phyloP scores from a whole-genome alignment of 2,113 vertebrate species.

The Furnarius figulus region DNA sequence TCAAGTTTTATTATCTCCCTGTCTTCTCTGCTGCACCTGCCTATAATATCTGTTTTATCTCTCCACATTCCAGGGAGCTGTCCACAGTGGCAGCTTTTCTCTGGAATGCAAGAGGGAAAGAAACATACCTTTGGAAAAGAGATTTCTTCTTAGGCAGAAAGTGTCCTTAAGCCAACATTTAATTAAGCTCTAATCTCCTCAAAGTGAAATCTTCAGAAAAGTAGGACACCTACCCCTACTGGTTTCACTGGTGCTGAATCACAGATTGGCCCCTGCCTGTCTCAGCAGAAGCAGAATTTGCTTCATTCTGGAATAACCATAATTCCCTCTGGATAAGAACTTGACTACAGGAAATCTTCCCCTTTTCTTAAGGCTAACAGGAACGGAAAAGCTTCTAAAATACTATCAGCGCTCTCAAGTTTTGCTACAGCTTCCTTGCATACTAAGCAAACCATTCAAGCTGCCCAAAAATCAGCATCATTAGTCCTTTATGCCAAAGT shows the following conservation, averaged over 20 bases:
- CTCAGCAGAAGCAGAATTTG: neutral
- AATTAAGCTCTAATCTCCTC: neutral
- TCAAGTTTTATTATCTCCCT: neutral
- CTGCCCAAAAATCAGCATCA: neutral
- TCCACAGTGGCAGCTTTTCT: neutral
- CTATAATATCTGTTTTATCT: neutral
- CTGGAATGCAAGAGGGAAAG: neutral
- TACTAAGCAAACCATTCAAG: neutral
- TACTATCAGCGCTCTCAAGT: neutral
- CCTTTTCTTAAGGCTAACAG: neutral
- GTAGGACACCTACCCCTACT: neutral
- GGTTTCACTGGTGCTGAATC: neutral
- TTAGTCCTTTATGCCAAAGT: neutral
- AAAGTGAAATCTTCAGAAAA: neutral
- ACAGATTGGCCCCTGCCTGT: neutral
- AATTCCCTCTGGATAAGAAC: neutral
- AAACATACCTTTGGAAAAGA: neutral
- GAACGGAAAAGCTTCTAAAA: neutral
- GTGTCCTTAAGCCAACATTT: neutral
- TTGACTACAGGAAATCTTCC: neutral
- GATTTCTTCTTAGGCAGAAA: neutral
- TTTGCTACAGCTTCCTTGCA: neutral
- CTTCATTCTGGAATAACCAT: neutral
- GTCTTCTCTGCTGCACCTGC: neutral
- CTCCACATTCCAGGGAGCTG: neutral